Evolutionary conservation across 2,113 vertebrate species (phyloP).

Genomic region (Triplophysa dalaica): DNA sequence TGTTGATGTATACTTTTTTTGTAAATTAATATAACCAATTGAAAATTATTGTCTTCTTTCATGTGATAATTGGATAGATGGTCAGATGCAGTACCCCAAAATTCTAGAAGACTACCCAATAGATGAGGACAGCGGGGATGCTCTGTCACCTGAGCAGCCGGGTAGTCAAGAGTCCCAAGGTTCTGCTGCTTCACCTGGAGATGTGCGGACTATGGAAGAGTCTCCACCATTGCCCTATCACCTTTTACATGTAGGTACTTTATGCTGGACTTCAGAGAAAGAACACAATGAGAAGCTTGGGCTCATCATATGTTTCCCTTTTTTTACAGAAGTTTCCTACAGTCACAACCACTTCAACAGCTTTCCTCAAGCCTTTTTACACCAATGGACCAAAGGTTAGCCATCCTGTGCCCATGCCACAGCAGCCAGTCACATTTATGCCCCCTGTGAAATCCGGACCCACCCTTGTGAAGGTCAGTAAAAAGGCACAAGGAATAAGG

Average conservation of each 20-base stretch:
- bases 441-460: constrained; percentile 81
- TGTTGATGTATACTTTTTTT: too few species aligned
- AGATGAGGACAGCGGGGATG: constrained; percentile 95
- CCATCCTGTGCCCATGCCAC: constrained; percentile 63
- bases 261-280: background rate
- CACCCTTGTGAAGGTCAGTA: constrained; percentile 86
- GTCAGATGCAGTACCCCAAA: constrained; percentile 87
- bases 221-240: constrained; percentile 74
- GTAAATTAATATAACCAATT: too few species aligned
- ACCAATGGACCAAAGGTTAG: constrained; percentile 62
- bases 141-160: constrained; percentile 93
- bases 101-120: constrained; percentile 81
- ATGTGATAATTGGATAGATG: constrained; percentile 67
- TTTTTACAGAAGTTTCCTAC: constrained; percentile 75
- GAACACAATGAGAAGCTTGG: background rate
- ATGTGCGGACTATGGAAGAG: constrained; percentile 78
- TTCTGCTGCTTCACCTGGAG: constrained; percentile 85
- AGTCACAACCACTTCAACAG: constrained; percentile 69
- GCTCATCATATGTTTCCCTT: constrained; percentile 29
- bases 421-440: constrained; percentile 63
- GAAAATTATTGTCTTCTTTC: background rate
- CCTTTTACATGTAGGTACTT: constrained; percentile 68
- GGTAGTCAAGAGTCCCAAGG: constrained; percentile 94
- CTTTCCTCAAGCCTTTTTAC: constrained; percentile 82
- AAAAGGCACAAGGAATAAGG: too few species aligned